A percentile compares a stretch with the other conserved stretches of the same genome.
These are phyloP conservation scores for Acrocyrtus sp. DNA, from an alignment of 2,888 invertebrate genomes.

Conservation along the genomic window DNA sequence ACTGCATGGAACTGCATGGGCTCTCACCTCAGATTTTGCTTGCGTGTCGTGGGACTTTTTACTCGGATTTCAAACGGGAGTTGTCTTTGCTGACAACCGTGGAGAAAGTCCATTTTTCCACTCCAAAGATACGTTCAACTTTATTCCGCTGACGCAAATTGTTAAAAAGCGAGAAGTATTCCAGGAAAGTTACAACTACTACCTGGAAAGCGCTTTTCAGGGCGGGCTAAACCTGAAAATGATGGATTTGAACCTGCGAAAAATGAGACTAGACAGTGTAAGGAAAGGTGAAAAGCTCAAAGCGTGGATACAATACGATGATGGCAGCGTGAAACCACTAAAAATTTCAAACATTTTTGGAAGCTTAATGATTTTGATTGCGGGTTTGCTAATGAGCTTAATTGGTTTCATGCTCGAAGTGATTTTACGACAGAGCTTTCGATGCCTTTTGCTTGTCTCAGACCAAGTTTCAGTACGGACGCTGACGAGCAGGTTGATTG, in stretches of 20 bases:
- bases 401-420: no score
- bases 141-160: slow-evolving; percentile 28
- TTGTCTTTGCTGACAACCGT: slow-evolving; percentile 18
- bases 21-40: no score
- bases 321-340: neutral
- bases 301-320: neutral
- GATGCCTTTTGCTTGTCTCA: no score
- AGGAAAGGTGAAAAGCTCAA: neutral
- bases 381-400: neutral
- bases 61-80: slow-evolving; percentile 14
- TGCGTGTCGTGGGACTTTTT: slow-evolving; percentile 22
- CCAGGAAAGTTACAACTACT: slow-evolving; percentile 24
- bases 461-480: no score
- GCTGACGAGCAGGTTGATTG: no score
- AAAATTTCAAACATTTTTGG: neutral
- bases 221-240: slow-evolving; percentile 19
- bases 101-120: slow-evolving; percentile 27
- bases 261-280: neutral
- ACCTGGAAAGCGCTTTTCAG: slow-evolving; percentile 5
- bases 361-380: neutral
- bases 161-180: slow-evolving; percentile 29
- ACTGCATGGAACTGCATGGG: no score
- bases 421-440: no score
- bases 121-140: slow-evolving; percentile 22
- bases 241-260: slow-evolving; percentile 3